A percentile compares a stretch with the other conserved stretches of the same genome.
Conservation (phyloP, 2,888 invertebrate species). For the Oasisia sp. region DNA sequence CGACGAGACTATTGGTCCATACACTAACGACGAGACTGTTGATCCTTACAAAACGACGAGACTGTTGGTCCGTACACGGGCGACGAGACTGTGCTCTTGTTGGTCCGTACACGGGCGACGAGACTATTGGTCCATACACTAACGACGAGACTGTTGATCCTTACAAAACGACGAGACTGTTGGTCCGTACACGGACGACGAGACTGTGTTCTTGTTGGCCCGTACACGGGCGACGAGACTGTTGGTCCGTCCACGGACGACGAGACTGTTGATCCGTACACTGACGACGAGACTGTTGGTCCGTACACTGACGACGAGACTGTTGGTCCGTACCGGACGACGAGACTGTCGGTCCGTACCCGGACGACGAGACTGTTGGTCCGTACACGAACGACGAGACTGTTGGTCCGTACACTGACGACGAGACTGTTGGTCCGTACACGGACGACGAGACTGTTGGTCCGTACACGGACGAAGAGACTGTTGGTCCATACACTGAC, state of each 20-base stretch:
- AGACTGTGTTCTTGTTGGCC: neutral
- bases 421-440: neutral
- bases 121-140: neutral
- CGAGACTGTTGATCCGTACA: neutral
- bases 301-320: neutral
- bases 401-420: neutral
- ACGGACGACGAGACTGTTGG: no score
- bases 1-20: no score
- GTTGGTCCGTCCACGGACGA: neutral
- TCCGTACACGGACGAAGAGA: no score
- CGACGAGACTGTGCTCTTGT: neutral
- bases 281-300: neutral
- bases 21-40: no score
- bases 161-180: neutral
- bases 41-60: no score
- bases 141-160: neutral
- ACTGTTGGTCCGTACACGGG: neutral
- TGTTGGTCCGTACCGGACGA: no score
- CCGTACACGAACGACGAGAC: neutral
- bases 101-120: neutral
- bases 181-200: neutral
- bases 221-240: neutral
- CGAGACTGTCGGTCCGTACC: neutral
- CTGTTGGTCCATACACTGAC: no score
- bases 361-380: neutral